Evolutionary conservation across 2,797 vertebrate genomes (phyloP), one percentile per base, ranked within the genome.

Genomic region (Choloepus didactylus): DNA sequence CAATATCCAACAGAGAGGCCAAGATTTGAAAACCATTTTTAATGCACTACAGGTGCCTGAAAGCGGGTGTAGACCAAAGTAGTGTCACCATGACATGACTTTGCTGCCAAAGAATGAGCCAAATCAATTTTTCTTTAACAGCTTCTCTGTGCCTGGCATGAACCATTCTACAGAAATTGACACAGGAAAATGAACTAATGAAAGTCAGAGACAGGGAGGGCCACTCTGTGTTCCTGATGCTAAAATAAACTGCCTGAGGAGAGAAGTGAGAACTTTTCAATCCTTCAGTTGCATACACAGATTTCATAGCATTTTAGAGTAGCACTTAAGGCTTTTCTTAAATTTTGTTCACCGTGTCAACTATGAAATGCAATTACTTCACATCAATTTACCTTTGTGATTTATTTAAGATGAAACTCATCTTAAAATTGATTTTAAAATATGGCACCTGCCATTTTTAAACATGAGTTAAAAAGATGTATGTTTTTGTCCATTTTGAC

Each of bases 281-380:
- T 49, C 86, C 97, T 97, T 1, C 1, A 67, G 18, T 23, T 81
- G 29, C 1, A 29, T 75, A 80, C 41, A 95, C 67, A 95, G 51
- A 86, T 7, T 54, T 84, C 31, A 56, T 49, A 95, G 79, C 54
- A 75, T 80, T 60, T 95, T 31, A 83, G 94, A 92, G 51, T 77
- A 25, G 51, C 15, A 56, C 66, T 94, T 88, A 83, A 87, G 89
- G 72, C 51, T 87, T 96, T 86, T 79, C 35, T 56, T 83, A 64
- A 76, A 82, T 92, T 92, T 23, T 87, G 25, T 56, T 66, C 18
- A 38, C 0, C 31, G 3, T 49, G 27, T 56, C 67, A 86, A 69
- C 77, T 84, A 19, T 91, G n/a, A 89, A 59, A 82, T 41, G 66
- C 51, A 86, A 87, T 64, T 80, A 44, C 14, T 23, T 82, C 31